A percentile compares a stretch with the other conserved stretches of the same genome.
Evolutionary conservation across 2,113 vertebrate species (phyloP).

Genomic region (Hirundichthys speculiger): DNA sequence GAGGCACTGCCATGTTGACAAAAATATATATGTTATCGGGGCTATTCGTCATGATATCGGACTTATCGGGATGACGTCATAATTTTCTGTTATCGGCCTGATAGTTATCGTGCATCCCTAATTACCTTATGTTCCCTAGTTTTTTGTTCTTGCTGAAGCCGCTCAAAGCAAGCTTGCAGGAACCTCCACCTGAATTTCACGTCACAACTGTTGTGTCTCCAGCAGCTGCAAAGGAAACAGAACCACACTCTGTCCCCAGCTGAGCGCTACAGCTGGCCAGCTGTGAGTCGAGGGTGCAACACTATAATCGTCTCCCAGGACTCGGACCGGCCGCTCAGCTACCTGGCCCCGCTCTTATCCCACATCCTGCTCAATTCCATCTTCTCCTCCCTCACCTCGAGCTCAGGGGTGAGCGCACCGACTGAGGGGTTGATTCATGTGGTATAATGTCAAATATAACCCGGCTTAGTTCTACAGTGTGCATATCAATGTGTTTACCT

Average conservation of each 20-base stretch:
- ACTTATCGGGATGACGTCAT: no score
- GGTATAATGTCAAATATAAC: background rate
- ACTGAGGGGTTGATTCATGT: background rate
- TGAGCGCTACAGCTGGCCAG: conserved; percentile 88
- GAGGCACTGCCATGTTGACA: no score
- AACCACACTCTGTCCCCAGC: conserved; percentile 72
- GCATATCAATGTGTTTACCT: conserved; percentile 10
- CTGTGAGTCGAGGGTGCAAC: conserved; percentile 85
- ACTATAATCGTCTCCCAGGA: conserved; percentile 80
- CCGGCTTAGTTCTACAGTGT: background rate
- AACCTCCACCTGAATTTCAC: background rate
- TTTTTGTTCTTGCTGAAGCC: no score
- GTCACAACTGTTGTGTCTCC: conserved; percentile 7
- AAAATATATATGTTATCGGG: no score
- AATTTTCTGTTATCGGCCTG: no score
- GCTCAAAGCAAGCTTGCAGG: background rate
- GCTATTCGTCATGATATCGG: no score
- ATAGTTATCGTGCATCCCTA: no score
- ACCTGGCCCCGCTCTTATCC: conserved; percentile 87
- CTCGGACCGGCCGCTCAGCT: conserved; percentile 84
- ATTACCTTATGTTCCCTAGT: no score
- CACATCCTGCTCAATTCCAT: conserved; percentile 79
- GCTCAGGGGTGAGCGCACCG: conserved; percentile 81
- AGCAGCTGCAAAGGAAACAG: conserved; percentile 80
- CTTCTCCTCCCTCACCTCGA: conserved; percentile 54